Percentiles rank a stretch among this genome's conserved stretches.
Conservation (phyloP, 1,140 invertebrate species). For the Orussus abietinus region DNA sequence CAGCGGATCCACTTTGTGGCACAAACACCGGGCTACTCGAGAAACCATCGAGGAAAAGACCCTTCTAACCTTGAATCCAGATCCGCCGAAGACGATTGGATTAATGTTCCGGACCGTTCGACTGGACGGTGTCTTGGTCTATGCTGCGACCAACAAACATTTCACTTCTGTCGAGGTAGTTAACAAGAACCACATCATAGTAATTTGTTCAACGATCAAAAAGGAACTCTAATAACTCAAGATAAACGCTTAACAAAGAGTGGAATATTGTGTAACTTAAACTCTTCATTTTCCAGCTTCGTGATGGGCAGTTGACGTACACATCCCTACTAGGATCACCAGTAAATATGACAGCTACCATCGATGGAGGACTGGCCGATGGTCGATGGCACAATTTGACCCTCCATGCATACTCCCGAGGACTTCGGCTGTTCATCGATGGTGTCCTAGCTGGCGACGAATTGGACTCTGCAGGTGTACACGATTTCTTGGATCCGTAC, state of each 20-base stretch:
- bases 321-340: slow-evolving; percentile 69
- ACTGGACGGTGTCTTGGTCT: slow-evolving; percentile 73
- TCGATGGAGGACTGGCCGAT: slow-evolving; percentile 63
- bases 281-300: slow-evolving; percentile 44
- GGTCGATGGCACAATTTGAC: slow-evolving; percentile 85
- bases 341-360: slow-evolving; percentile 75
- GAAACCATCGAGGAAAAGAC: slow-evolving; percentile 19
- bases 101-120: slow-evolving; percentile 79
- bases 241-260: too few species aligned
- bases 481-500: slow-evolving; percentile 89
- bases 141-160: slow-evolving; percentile 81
- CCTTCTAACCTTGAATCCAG: slow-evolving; percentile 27
- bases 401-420: slow-evolving; percentile 64
- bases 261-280: not conserved
- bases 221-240: too few species aligned
- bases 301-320: slow-evolving; percentile 68
- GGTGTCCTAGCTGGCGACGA: slow-evolving; percentile 72
- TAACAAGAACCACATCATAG: not conserved
- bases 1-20: slow-evolving; percentile 67
- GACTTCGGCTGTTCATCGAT: slow-evolving; percentile 69
- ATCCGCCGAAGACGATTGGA: slow-evolving; percentile 67
- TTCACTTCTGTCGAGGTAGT: slow-evolving; percentile 76
- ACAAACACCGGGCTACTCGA: slow-evolving; percentile 45
- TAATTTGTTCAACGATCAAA: not conserved
- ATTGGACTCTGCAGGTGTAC: slow-evolving; percentile 76